Base-by-base conservation (phyloP, 2,888 invertebrate species). In the Clepsis dumicolana region DNA sequence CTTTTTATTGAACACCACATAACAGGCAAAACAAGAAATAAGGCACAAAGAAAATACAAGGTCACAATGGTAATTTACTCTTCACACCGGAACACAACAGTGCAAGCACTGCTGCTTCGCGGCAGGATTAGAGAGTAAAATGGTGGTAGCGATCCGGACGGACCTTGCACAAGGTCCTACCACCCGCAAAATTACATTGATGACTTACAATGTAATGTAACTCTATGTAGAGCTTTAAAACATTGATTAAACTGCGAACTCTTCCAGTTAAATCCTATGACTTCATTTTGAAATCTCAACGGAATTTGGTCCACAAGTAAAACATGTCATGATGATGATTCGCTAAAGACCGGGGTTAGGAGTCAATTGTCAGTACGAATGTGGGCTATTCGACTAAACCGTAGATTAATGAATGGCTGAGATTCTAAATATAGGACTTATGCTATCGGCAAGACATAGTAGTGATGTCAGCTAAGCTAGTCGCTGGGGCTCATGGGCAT, bases 351-450 rank as follows among this genome's bases (percentile, higher is more conserved):
- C 84, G 84, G 79, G 90, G 91, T 90, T 88, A 91, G 78, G 80
- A 86, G 90, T 90, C 90, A 91, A 91, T 90, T 90, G 85, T 77
- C 50, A 24, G 48, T 5, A 29, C 41, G 60, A 61, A 61, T 68
- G 59, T 68, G 64, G 68, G 67, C 67, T 67, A 67, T 62, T 56
- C 53, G 52, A 84, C 82, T 87, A 86, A 85, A 85, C 85, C 83
- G 79, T 79, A 76, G 85, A 90, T 92, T 91, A 91, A 91, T 89
- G 87, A 91, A 87, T 77, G 80, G 84, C 88, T 89, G 86, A 84
- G 91, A 91, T 92, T 93, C 93, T 93, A 93, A 92, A 93, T 92
- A 93, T 93, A 93, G 93, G 84, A 83, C 85, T 92, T 92, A 92
- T 91, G 91, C 87, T 86, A 87, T 86, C 84, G 77, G 75, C 82